Base-by-base conservation (phyloP, 2,797 vertebrate genomes). In the Acrocephalus scirpaceus region DNA sequence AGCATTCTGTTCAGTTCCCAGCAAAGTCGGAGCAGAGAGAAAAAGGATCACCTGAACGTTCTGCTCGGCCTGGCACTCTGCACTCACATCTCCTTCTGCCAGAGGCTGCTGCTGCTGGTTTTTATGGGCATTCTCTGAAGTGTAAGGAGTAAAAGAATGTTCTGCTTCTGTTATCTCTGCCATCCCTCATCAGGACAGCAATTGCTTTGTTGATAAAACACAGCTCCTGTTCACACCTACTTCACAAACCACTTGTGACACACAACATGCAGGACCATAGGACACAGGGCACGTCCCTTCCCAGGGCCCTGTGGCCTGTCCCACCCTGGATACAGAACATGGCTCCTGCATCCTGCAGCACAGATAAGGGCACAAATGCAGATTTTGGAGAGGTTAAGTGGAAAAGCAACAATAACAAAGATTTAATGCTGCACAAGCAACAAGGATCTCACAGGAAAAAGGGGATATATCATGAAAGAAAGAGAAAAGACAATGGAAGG, bases 161-260 rank as follows among this genome's bases (percentile, higher is more conserved):
- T 78, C 42, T 92, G 7, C 78, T 92, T 69, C 61, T 71, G 51
- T 51, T 78, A 66, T 73, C 80, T 86, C 51, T 92, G 58, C 75
- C 89, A 45, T 87, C 62, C 66, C 40, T 86, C 53, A 42, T 71
- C 57, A 38, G 79, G n/a, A 78, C 44, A 74, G 76, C 47, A 85
- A 18, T 80, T 57, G 25, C 71, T 89, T 60, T 81, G 82, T 88
- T 91, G 93, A 85, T 86, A 87, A 79, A 95, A 71, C 78, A 80
- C 51, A 54, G 67, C 73, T 91, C 61, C 94, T 88, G 85, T 96
- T 92, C 80, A 82, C 80, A 86, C 58, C 77, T 87, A 75, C 69
- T 94, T 62, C 83, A 87, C 65, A 86, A 89, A 77, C 80, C 81
- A 25, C 20, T 81, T 79, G 5, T 86, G 73, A 69, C 57, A 72